These are phyloP conservation scores for Serripes groenlandicus DNA, from an alignment of 2,888 invertebrate genomes.

Conservation along the genomic window DNA sequence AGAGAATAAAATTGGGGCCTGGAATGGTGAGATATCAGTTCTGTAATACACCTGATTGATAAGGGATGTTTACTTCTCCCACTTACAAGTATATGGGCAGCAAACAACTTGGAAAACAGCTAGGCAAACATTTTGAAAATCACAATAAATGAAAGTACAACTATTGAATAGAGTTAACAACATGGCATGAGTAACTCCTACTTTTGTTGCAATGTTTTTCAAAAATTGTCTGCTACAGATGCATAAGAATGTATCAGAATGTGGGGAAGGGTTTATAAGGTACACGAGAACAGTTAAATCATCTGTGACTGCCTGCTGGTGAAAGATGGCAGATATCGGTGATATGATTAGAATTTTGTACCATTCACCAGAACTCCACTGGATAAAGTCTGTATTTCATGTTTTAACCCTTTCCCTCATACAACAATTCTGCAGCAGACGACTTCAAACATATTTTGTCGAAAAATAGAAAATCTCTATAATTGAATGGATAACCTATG, in stretches of 20 bases:
- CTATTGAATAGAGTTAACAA: too few relatives aligned
- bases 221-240: too few relatives aligned
- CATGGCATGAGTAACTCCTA: too few relatives aligned
- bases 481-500: neutral
- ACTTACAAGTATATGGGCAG: too few relatives aligned
- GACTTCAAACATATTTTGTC: neutral
- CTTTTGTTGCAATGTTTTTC: too few relatives aligned
- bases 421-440: neutral
- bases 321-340: slow-evolving; percentile 9
- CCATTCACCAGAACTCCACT: too few relatives aligned
- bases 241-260: too few relatives aligned
- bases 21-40: neutral
- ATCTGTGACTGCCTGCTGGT: slow-evolving; percentile 13
- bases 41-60: neutral
- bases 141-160: too few relatives aligned
- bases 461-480: neutral
- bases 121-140: too few relatives aligned
- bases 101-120: too few relatives aligned
- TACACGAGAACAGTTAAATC: slow-evolving; percentile 4
- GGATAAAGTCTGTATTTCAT: neutral
- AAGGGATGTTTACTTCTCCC: too few relatives aligned
- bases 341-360: neutral
- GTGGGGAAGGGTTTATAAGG: too few relatives aligned
- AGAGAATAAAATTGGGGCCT: neutral
- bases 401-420: neutral